Evolutionary conservation across 2,888 invertebrate species (phyloP), one percentile per base, ranked within the genome.

Genomic region (Scotopteryx bipunctaria): DNA sequence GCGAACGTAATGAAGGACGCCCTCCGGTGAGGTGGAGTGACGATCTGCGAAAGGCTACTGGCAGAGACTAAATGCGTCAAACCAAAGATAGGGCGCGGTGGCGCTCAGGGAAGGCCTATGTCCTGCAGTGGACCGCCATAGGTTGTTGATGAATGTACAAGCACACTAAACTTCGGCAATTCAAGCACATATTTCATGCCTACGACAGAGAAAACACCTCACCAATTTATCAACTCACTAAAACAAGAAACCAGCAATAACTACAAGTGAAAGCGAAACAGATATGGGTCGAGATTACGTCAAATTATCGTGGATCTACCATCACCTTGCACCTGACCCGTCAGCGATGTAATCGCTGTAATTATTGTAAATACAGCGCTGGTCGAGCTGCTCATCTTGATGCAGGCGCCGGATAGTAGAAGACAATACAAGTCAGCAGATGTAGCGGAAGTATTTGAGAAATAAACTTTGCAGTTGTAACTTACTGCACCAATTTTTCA

Each of bases 351-450:
- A 67, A 79, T 79, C 74, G 56, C 54, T 58, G 71, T 81, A 81
- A 83, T 83, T 81, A 81, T 76, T 76, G 76, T 79, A 81, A 81
- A 79, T 78, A 76, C 65, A 73, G 65, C 69, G 66, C 53, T 53
- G 61, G 75, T 71, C 45, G 57, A 56, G 60, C 53, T 52, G 45
- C 38, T 58, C 65, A 74, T 75, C 75, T 72, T 73, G 76, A 76
- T 72, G 69, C 61, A 67, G 67, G 66, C 69, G 62, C 67, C 64
- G 65, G 71, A 71, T 72, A 67, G 59, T 50, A 45, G 41, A 25
- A 43, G 13, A 32, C 16, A 15, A 11, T 40, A 19, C 35, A 55
- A 55, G 44, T 43, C 16, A 45, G 17, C 25, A 29, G 48, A 44
- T 6, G 42, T 13, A 50, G 46, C 50, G 37, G n/a, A n/a, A 27